Evolutionary conservation across 2,113 vertebrate species (phyloP).

Genomic region (Callorhinus ursinus): DNA sequence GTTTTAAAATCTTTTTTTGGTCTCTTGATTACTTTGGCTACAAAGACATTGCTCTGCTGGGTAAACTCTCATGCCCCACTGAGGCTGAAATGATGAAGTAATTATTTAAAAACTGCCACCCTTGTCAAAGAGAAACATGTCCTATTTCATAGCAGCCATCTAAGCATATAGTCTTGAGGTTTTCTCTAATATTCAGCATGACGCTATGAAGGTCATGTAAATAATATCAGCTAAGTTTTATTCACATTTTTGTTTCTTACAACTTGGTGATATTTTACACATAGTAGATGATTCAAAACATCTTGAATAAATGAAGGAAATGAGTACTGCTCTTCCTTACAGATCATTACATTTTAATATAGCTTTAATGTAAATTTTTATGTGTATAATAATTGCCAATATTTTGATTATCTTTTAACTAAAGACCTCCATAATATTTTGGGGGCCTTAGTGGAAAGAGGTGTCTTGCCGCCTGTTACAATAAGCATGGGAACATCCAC

Average conservation of each 20-base stretch:
- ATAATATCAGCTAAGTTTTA: neutral
- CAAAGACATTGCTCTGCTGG: neutral
- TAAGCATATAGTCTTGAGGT: neutral
- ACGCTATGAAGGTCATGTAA: neutral
- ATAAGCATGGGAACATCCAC: neutral
- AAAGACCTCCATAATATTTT: neutral
- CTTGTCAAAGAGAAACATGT: neutral
- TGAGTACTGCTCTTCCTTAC: neutral
- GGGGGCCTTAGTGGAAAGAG: neutral
- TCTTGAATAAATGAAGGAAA: constrained; percentile 1
- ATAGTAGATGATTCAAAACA: neutral
- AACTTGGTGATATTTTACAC: neutral
- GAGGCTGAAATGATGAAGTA: neutral
- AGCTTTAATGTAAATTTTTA: neutral
- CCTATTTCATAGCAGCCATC: neutral
- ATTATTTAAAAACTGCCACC: neutral
- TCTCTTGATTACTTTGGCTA: neutral
- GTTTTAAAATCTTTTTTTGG: neutral
- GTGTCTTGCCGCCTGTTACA: neutral
- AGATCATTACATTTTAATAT: neutral
- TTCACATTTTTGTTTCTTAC: neutral
- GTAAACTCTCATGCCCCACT: neutral
- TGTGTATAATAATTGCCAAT: neutral
- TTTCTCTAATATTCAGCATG: neutral
- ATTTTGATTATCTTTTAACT: neutral